These are phyloP conservation scores for Tipula lateralis DNA, from an alignment of 2,888 invertebrate genomes.

Conservation along the genomic window DNA sequence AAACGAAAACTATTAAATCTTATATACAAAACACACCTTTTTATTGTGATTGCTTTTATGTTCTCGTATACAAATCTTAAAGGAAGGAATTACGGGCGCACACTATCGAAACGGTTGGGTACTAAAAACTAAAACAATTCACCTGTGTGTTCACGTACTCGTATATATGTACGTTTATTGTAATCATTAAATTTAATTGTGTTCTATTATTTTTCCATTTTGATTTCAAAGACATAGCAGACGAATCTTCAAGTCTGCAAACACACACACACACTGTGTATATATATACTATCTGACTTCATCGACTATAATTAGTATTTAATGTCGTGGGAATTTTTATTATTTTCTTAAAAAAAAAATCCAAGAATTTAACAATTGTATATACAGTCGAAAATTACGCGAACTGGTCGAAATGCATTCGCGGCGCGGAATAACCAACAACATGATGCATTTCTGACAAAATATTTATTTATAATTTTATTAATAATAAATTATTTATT, in stretches of 20 bases:
- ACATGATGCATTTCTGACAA: conserved; percentile 9
- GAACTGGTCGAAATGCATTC: neutral
- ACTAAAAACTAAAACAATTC: neutral
- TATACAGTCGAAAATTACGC: neutral
- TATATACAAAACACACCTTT: neutral
- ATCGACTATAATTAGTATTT: conserved; percentile 19
- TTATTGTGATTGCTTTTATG: neutral
- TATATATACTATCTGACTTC: neutral
- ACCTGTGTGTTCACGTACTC: neutral
- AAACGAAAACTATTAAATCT: neutral
- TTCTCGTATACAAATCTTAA: neutral
- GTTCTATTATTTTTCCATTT: conserved; percentile 11
- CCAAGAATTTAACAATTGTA: neutral
- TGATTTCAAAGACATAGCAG: neutral
- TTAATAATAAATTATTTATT: conserved; percentile 14
- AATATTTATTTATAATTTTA: conserved; percentile 19
- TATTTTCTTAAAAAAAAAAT: neutral
- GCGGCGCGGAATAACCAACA: neutral
- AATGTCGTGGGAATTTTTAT: conserved; percentile 12
- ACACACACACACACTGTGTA: too few species aligned
- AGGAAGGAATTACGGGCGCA: neutral
- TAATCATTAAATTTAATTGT: conserved; percentile 19
- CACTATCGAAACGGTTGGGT: neutral
- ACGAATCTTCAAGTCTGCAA: too few species aligned
- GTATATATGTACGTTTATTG: neutral